These are phyloP conservation scores for Schmidtea mediterranea DNA, from an alignment of 1,140 invertebrate species.

Conservation along the genomic window DNA sequence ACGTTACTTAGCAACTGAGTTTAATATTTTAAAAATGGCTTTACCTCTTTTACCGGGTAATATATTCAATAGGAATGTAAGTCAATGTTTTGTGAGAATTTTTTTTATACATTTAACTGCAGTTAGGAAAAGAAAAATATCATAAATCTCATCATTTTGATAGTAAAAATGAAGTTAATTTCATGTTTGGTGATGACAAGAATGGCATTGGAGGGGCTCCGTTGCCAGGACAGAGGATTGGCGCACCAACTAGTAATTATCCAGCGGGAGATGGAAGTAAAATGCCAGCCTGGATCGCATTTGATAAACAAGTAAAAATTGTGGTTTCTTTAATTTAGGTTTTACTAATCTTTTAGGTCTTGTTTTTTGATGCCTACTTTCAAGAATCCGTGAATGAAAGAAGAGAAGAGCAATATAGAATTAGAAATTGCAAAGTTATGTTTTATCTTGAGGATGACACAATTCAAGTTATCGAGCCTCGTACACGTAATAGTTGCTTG, in stretches of 20 bases:
- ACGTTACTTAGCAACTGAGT: too few relatives aligned
- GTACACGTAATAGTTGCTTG: conserved; percentile 23
- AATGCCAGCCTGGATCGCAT: conserved; percentile 51
- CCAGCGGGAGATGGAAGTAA: conserved; percentile 35
- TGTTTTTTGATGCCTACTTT: conserved; percentile 19
- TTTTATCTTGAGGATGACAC: conserved; percentile 29
- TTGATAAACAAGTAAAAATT: conserved; percentile 36
- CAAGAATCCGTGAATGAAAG: conserved; percentile 26
- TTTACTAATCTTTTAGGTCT: conserved; percentile 11
- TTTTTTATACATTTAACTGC: not conserved
- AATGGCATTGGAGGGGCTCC: conserved; percentile 26
- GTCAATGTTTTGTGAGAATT: conserved; percentile 4
- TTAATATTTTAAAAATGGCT: conserved; percentile 12
- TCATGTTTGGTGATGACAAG: conserved; percentile 18
- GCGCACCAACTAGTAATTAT: conserved; percentile 16
- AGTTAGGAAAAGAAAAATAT: conserved; percentile 25
- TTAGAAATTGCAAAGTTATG: conserved; percentile 25
- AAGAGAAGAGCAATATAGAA: conserved; percentile 22
- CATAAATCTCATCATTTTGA: conserved; percentile 28
- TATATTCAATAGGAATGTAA: conserved; percentile 18
- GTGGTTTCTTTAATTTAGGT: too few relatives aligned
- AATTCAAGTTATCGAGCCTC: conserved; percentile 27
- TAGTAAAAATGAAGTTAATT: conserved; percentile 17
- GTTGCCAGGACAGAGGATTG: conserved; percentile 16
- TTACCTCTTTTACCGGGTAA: conserved; percentile 23